Evolutionary conservation across 2,888 invertebrate genomes (phyloP), one percentile per base, ranked within the genome.

Genomic region (Syritta pipiens): DNA sequence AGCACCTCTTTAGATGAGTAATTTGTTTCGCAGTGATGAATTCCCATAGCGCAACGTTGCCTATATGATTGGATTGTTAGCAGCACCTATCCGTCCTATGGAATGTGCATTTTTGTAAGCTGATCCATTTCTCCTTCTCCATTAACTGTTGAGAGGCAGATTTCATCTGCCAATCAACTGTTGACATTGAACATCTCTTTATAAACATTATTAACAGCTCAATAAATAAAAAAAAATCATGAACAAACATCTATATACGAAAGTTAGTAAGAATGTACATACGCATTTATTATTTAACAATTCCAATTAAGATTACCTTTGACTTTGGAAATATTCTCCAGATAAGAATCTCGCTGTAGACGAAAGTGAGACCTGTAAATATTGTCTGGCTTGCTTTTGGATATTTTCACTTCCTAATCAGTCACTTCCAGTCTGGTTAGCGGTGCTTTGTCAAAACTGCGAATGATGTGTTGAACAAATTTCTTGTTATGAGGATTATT

Each of bases 371-470:
- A 17, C 7, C 7, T 9, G 14, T 37, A 7, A 4, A 14, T 2
- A 17, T 9, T 2, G 37, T 14, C 17, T 14, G 17, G 3, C 17
- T 14, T 37, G 9, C 9, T 17, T 32, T 17, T 17, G 9, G 14
- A 9, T 9, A 17, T 19, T 49, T 17, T 44, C 30, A 42, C 20
- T 42, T 42, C 42, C 42, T 57, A 57, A 57, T 57, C 42, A 57
- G 42, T 26, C 57, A 42, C 20, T 22, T 57, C 37, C 37, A n/a
- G n/a, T n/a, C n/a, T n/a, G n/a, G n/a, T n/a, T n/a, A n/a, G n/a
- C n/a, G n/a, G n/a, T n/a, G n/a, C n/a, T n/a, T n/a, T n/a, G n/a
- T n/a, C n/a, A n/a, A n/a, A n/a, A n/a, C n/a, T n/a, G n/a, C n/a
- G n/a, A n/a, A n/a, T n/a, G n/a, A n/a, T n/a, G n/a, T n/a, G n/a